phyloP scores from a whole-genome alignment of 2,888 invertebrate genomes.

The Itoplectis maculator region DNA sequence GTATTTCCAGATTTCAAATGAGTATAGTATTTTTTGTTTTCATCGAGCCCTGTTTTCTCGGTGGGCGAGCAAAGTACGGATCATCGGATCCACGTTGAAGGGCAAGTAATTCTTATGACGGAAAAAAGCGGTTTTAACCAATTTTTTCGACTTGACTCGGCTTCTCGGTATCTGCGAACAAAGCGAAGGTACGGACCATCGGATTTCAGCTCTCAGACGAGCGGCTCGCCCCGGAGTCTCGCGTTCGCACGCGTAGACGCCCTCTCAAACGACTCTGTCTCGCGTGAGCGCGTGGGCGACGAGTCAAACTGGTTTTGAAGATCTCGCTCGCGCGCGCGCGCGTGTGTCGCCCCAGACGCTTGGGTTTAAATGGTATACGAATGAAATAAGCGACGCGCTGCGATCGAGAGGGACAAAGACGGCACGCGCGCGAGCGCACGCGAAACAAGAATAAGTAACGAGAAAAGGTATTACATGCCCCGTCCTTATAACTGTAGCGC shows the following conservation, averaged over 20 bases:
- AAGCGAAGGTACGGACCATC: slow-evolving; percentile 1
- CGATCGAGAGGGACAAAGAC: slow-evolving; percentile 10
- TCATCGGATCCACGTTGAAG: too few relatives aligned
- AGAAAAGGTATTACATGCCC: slow-evolving; percentile 26
- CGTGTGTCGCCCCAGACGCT: slow-evolving; percentile 58
- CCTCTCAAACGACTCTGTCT: slow-evolving; percentile 45
- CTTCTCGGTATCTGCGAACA: slow-evolving; percentile 6
- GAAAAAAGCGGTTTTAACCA: neutral
- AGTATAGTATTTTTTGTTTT: too few relatives aligned
- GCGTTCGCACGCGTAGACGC: slow-evolving; percentile 29
- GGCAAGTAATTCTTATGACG: neutral
- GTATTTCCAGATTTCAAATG: too few relatives aligned
- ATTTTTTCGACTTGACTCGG: neutral
- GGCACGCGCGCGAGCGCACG: slow-evolving; percentile 18
- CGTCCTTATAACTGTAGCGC: slow-evolving; percentile 15
- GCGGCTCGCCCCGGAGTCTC: too few relatives aligned
- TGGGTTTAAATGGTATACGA: slow-evolving; percentile 56
- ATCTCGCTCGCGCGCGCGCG: slow-evolving; percentile 52
- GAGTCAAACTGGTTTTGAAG: slow-evolving; percentile 73
- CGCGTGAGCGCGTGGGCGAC: slow-evolving; percentile 71
- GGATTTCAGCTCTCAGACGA: slow-evolving; percentile 10
- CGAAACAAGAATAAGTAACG: slow-evolving; percentile 41
- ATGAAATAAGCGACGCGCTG: slow-evolving; percentile 57
- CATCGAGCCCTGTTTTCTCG: too few relatives aligned
- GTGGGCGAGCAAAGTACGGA: too few relatives aligned